phyloP scores from a whole-genome alignment of 2,888 invertebrate species.

The Agonum fuliginosum region DNA sequence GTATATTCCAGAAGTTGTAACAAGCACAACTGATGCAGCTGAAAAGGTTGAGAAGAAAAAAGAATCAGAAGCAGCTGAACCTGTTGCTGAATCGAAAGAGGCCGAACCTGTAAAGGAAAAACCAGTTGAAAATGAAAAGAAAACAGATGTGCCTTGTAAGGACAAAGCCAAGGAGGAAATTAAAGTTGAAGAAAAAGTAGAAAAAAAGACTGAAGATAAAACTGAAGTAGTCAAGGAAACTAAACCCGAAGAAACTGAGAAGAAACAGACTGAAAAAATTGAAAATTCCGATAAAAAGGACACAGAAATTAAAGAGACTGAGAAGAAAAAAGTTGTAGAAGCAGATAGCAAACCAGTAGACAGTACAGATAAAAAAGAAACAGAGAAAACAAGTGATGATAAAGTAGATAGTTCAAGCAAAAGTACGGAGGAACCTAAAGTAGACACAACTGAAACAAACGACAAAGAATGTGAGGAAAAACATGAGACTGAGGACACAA shows the following conservation, averaged over 20 bases:
- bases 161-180: conserved; percentile 62
- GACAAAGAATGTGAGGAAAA: conserved; percentile 40
- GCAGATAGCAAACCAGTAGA: background rate
- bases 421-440: conserved; percentile 35
- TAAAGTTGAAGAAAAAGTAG: conserved; percentile 58
- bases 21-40: conserved; percentile 40
- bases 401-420: conserved; percentile 43
- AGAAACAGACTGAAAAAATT: conserved; percentile 52
- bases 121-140: conserved; percentile 63
- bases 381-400: background rate
- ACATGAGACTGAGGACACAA: conserved; percentile 50
- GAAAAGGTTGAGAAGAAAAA: conserved; percentile 65
- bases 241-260: conserved; percentile 62
- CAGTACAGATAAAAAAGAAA: background rate
- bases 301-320: conserved; percentile 46
- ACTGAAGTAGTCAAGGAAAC: conserved; percentile 62
- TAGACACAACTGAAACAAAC: conserved; percentile 27
- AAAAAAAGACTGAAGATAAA: conserved; percentile 62
- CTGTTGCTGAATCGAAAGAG: conserved; percentile 68
- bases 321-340: conserved; percentile 25
- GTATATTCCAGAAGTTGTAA: conserved; percentile 46
- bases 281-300: background rate
- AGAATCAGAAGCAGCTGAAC: conserved; percentile 67
- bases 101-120: conserved; percentile 62
- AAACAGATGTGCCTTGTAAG: conserved; percentile 60